phyloP scores from a whole-genome alignment of 2,888 invertebrate species.

The Emmelina monodactyla region DNA sequence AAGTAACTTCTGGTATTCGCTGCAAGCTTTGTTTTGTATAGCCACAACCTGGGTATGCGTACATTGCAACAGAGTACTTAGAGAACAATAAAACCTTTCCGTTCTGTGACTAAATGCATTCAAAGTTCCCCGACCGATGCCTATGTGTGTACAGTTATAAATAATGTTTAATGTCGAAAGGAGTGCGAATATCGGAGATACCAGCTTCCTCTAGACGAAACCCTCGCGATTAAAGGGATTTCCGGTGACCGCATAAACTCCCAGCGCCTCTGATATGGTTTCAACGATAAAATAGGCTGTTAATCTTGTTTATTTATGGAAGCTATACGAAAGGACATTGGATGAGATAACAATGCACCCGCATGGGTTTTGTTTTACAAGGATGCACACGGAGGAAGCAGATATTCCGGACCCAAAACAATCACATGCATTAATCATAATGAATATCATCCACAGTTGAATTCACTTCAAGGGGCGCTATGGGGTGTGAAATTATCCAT shows the following conservation, averaged over 20 bases:
- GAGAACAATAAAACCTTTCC: not conserved
- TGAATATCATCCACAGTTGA: too few relatives aligned
- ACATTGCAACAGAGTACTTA: not conserved
- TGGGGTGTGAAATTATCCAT: too few relatives aligned
- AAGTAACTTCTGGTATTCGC: not conserved
- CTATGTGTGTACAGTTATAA: too few relatives aligned
- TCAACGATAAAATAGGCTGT: constrained; percentile 8
- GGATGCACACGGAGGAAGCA: constrained; percentile 18
- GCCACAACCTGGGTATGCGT: too few relatives aligned
- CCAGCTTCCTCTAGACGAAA: constrained; percentile 24
- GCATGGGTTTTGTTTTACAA: constrained; percentile 35
- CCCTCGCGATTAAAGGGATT: constrained; percentile 26
- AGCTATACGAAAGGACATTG: constrained; percentile 17
- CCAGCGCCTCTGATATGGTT: not conserved
- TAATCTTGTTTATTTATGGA: constrained; percentile 42
- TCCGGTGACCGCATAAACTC: constrained; percentile 24
- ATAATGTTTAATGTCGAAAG: constrained; percentile 30
- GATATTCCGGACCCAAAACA: too few relatives aligned
- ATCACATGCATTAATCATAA: too few relatives aligned
- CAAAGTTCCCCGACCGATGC: not conserved
- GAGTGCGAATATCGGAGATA: constrained; percentile 27
- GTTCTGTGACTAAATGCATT: not conserved
- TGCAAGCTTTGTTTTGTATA: too few relatives aligned
- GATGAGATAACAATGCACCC: constrained; percentile 41
- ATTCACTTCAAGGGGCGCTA: too few relatives aligned